Evolutionary conservation across 2,113 vertebrate species (phyloP).

Genomic region (Mixornis gularis): DNA sequence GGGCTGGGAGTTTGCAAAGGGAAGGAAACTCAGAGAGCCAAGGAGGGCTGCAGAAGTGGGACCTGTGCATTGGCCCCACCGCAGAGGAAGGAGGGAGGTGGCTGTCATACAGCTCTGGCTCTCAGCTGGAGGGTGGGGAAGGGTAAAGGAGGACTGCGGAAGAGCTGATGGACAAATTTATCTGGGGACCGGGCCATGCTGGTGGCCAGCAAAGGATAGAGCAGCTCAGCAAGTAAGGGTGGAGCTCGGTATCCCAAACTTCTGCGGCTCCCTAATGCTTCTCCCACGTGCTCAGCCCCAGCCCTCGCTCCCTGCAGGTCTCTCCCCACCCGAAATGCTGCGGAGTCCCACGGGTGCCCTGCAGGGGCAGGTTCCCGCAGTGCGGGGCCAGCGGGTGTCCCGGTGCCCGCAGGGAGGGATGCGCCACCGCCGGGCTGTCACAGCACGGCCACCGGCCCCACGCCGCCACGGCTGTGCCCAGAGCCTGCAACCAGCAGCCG

Average conservation of each 20-base stretch:
- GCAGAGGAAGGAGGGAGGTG: background rate
- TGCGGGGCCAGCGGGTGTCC: background rate
- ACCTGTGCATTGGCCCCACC: fast-evolving
- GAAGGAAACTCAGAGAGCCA: background rate
- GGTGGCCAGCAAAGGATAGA: background rate
- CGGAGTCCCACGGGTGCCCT: fast-evolving
- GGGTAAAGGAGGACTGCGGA: background rate
- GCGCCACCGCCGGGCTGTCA: fast-evolving
- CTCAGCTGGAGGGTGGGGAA: background rate
- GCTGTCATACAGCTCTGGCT: background rate
- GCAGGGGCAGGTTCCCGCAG: fast-evolving
- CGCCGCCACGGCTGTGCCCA: fast-evolving
- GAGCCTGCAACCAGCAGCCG: background rate
- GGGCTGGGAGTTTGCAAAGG: background rate
- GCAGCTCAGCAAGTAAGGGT: background rate
- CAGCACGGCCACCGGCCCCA: background rate
- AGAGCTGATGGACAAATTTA: background rate
- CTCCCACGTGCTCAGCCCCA: background rate
- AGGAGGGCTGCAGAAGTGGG: background rate
- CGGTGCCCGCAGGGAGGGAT: fast-evolving
- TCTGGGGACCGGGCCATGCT: background rate
- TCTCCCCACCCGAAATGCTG: fast-evolving
- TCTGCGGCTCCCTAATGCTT: background rate
- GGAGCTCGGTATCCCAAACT: fast-evolving
- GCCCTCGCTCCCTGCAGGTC: fast-evolving